phyloP scores from a whole-genome alignment of 2,888 invertebrate species.

The Anthophora plumipes region DNA sequence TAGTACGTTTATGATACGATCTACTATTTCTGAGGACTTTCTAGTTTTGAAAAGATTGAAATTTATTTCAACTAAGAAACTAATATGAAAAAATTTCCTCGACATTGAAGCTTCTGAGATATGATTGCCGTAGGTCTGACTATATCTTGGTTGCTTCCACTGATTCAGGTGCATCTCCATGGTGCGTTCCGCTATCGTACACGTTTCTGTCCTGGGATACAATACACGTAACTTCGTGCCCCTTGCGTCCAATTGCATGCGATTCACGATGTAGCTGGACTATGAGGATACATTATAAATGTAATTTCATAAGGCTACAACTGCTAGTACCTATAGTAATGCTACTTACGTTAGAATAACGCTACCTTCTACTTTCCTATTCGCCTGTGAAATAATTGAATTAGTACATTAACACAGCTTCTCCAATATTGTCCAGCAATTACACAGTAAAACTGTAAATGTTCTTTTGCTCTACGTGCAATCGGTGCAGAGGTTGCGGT shows the following conservation, averaged over 20 bases:
- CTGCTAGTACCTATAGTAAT: slow-evolving; percentile 6
- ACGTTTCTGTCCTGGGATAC: slow-evolving; percentile 20
- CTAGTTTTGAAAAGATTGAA: too few species aligned
- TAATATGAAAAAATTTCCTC: too few species aligned
- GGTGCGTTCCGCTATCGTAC: slow-evolving; percentile 33
- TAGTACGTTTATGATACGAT: too few species aligned
- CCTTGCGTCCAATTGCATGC: slow-evolving; percentile 45
- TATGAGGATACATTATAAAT: slow-evolving; percentile 48
- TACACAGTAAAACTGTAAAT: slow-evolving; percentile 12
- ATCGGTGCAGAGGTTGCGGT: not conserved
- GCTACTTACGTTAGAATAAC: slow-evolving; percentile 42
- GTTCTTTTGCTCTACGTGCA: not conserved
- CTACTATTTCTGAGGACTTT: too few species aligned
- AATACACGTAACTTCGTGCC: slow-evolving; percentile 44
- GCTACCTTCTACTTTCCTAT: slow-evolving; percentile 15
- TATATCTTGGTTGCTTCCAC: slow-evolving; percentile 10
- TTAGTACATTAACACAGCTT: slow-evolving; percentile 21
- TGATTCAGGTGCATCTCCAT: slow-evolving; percentile 8
- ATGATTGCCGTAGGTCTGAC: slow-evolving; percentile 7
- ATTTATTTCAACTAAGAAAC: not conserved
- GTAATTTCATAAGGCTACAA: slow-evolving; percentile 34
- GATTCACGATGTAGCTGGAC: slow-evolving; percentile 26
- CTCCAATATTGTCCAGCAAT: slow-evolving; percentile 19
- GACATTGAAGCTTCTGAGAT: not conserved
- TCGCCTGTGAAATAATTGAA: slow-evolving; percentile 40